phyloP scores from a whole-genome alignment of 2,888 invertebrate species.

The Pachliopta kotzebuea region DNA sequence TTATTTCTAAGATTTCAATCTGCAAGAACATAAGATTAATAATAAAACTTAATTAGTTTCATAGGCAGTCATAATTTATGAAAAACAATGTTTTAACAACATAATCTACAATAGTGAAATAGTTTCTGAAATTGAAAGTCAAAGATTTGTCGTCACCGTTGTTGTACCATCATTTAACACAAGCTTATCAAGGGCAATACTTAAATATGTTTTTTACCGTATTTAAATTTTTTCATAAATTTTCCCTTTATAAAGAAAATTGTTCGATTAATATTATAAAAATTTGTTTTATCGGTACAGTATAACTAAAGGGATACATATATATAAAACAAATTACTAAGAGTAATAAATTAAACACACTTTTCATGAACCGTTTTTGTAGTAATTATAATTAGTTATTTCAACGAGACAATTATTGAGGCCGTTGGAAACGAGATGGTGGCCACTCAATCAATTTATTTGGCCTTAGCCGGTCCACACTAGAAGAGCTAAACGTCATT shows the following conservation, averaged over 20 bases:
- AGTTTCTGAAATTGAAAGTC: too few relatives aligned
- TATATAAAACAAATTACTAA: too few relatives aligned
- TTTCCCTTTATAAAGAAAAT: neutral
- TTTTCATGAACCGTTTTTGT: neutral
- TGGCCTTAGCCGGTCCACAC: constrained; percentile 35
- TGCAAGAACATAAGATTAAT: too few relatives aligned
- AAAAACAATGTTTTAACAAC: too few relatives aligned
- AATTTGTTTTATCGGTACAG: neutral
- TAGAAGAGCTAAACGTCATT: constrained; percentile 28
- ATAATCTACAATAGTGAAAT: too few relatives aligned
- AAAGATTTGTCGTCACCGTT: too few relatives aligned
- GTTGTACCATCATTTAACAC: neutral
- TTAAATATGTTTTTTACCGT: neutral
- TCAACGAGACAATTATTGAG: constrained; percentile 45
- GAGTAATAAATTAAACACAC: neutral
- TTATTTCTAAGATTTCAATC: too few relatives aligned
- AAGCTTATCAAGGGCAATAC: too few relatives aligned
- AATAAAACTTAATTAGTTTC: too few relatives aligned
- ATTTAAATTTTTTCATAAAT: neutral
- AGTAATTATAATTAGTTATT: constrained; percentile 37
- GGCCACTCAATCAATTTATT: constrained; percentile 47
- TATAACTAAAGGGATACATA: neutral
- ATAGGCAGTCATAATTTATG: too few relatives aligned
- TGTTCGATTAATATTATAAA: neutral
- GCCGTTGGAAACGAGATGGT: constrained; percentile 42